Percentiles rank a stretch among this genome's conserved stretches.
Evolutionary conservation across 1,140 invertebrate genomes (phyloP).

Genomic region (Eubasilissa regina): DNA sequence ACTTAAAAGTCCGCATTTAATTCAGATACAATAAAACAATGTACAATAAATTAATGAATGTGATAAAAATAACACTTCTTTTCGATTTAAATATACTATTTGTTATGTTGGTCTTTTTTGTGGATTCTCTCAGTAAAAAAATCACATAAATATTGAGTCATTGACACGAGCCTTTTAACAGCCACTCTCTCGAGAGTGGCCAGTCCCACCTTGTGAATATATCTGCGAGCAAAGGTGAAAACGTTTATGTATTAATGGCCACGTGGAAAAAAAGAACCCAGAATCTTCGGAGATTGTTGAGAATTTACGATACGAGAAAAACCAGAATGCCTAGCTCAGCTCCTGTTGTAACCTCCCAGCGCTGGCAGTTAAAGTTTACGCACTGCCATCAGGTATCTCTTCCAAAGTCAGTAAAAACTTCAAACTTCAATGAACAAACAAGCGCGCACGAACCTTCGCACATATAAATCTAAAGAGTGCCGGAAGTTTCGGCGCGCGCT

Average conservation of each 20-base stretch:
- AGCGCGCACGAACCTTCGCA: constrained; percentile 50
- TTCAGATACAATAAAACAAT: too few relatives aligned
- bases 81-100: too few relatives aligned
- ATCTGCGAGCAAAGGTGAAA: constrained; percentile 41
- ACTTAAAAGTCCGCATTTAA: too few relatives aligned
- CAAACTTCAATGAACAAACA: constrained; percentile 60
- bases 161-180: constrained; percentile 32
- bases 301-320: constrained; percentile 58
- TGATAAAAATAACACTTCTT: too few relatives aligned
- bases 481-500: constrained; percentile 22
- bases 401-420: constrained; percentile 59
- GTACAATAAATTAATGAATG: too few relatives aligned
- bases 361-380: constrained; percentile 58
- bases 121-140: neutral
- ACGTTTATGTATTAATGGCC: constrained; percentile 45
- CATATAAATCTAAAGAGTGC: constrained; percentile 53
- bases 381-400: constrained; percentile 59
- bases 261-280: constrained; percentile 21
- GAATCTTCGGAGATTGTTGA: constrained; percentile 40
- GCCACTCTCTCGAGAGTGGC: constrained; percentile 4
- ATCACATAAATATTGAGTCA: neutral
- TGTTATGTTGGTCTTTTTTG: too few relatives aligned
- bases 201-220: constrained; percentile 2
- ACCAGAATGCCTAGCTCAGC: constrained; percentile 55
- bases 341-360: constrained; percentile 49